Percentiles rank a stretch among this genome's conserved stretches.
These are phyloP conservation scores for Dasysyrphus tricinctus DNA, from an alignment of 2,888 invertebrate genomes.

Conservation along the genomic window DNA sequence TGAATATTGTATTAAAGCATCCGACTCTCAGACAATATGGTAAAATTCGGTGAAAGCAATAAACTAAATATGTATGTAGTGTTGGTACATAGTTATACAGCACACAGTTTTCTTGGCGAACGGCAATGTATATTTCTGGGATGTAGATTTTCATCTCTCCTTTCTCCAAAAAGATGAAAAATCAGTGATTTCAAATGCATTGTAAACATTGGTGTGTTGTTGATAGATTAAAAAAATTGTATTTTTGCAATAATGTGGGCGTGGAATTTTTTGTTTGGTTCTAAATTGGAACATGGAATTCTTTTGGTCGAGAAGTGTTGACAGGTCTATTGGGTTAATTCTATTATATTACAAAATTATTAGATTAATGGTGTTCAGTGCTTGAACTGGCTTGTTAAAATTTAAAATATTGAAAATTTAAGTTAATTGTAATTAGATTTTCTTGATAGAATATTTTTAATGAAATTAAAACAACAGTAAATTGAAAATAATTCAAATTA, in stretches of 20 bases:
- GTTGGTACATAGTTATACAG: background rate
- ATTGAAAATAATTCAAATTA: too few species aligned
- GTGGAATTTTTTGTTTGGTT: conserved; percentile 42
- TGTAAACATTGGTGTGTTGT: conserved; percentile 30
- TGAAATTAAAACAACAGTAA: background rate
- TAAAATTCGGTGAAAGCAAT: conserved; percentile 42
- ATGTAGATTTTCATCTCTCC: conserved; percentile 19
- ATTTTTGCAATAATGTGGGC: conserved; percentile 43
- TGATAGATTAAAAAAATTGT: conserved; percentile 20
- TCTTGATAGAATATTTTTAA: background rate
- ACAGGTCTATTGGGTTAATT: conserved; percentile 39
- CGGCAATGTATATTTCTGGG: conserved; percentile 54
- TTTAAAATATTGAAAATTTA: background rate
- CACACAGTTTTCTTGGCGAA: conserved; percentile 34
- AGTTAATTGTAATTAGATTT: background rate
- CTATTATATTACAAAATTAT: conserved; percentile 14
- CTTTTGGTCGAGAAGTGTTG: conserved; percentile 15
- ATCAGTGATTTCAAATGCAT: conserved; percentile 49
- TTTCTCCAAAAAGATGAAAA: conserved; percentile 39
- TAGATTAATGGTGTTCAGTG: background rate
- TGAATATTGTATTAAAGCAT: conserved; percentile 16
- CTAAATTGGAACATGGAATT: conserved; percentile 28
- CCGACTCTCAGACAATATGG: conserved; percentile 41
- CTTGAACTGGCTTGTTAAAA: background rate
- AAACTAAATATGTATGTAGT: conserved; percentile 37